Percentiles rank a stretch among this genome's conserved stretches.
phyloP scores from a whole-genome alignment of 1,140 invertebrate genomes.

The Coptotermes formosanus region DNA sequence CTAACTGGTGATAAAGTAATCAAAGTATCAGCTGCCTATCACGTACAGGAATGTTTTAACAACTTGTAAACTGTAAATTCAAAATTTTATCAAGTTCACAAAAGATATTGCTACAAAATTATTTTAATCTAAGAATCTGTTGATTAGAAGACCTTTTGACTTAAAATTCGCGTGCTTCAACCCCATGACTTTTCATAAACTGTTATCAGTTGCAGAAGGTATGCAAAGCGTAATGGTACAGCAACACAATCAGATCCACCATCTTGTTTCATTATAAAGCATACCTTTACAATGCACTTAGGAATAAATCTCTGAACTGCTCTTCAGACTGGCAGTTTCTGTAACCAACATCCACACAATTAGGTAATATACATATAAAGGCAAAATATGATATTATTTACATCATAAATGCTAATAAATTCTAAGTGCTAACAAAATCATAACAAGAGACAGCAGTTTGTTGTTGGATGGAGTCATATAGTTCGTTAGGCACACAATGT shows the following conservation, averaged over 20 bases:
- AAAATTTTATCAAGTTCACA: not conserved
- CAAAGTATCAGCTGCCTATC: constrained; percentile 3
- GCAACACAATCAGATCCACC: not conserved
- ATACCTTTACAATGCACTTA: not conserved
- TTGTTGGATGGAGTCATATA: not conserved
- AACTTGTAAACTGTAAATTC: not conserved
- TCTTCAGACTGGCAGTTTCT: not conserved
- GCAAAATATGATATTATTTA: too few species aligned
- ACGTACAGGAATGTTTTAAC: not conserved
- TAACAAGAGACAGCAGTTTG: not conserved
- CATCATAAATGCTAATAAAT: not conserved
- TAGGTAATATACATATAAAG: not conserved
- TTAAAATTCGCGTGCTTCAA: not conserved
- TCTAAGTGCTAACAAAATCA: not conserved
- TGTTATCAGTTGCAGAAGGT: not conserved
- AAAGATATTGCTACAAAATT: not conserved
- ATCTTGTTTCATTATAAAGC: not conserved
- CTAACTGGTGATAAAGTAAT: not conserved
- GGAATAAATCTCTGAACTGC: not conserved
- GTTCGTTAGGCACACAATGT: not conserved
- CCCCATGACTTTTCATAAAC: not conserved
- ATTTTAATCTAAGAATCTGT: not conserved
- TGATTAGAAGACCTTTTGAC: not conserved
- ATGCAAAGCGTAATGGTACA: not conserved
- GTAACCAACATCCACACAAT: not conserved